Conservation (phyloP, 1,140 invertebrate species). For the Vollenhovia emeryi region DNA sequence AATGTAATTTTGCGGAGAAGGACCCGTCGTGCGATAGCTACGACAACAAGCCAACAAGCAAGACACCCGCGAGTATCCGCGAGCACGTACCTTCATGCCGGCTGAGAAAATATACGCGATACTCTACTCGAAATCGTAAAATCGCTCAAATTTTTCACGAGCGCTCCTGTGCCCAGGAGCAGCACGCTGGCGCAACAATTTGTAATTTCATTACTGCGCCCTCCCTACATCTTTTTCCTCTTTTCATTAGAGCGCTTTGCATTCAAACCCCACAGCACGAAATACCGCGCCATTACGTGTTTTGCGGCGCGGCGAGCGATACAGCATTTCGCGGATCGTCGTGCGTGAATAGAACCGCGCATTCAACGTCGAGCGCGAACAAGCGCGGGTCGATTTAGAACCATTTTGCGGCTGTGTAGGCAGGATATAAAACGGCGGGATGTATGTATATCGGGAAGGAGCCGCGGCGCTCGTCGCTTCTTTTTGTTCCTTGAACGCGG, state of each 20-base stretch:
- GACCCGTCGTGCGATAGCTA: background rate
- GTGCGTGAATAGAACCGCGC: background rate
- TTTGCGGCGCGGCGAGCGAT: background rate
- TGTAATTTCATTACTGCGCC: background rate
- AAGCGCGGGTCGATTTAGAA: background rate
- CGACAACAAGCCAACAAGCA: conserved; percentile 29
- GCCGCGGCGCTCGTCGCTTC: background rate
- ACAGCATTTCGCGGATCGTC: background rate
- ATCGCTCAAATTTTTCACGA: background rate
- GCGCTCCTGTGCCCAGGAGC: no score
- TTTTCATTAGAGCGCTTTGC: conserved; percentile 5
- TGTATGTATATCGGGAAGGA: conserved; percentile 5
- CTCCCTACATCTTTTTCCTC: background rate
- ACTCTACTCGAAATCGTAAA: background rate
- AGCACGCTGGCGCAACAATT: background rate
- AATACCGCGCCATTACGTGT: background rate
- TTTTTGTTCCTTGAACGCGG: background rate
- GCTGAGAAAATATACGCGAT: background rate
- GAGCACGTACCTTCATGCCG: background rate
- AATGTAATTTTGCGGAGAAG: conserved; percentile 64
- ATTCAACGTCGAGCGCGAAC: background rate
- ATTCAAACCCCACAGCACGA: background rate
- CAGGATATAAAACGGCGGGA: background rate
- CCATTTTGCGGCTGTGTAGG: background rate
- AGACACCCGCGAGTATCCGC: background rate